Base-by-base conservation (phyloP, 1,140 invertebrate genomes). In the Meloidogyne exigua region DNA sequence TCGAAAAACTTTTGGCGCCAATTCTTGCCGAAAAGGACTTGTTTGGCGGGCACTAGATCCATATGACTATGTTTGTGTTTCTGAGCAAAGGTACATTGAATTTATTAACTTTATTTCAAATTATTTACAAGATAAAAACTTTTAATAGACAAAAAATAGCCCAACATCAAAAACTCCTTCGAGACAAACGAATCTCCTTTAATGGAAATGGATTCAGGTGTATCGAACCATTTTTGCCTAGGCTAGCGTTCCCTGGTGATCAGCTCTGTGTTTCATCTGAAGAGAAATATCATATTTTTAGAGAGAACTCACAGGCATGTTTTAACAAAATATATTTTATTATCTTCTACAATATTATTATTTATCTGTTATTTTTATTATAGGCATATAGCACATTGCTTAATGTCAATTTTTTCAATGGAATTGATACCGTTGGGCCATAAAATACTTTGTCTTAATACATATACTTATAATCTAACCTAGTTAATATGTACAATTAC, bases 21-120 rank as follows among this genome's bases (percentile, higher is more conserved):
- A 84, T 71, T 25, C 76, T 44, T 84, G 83, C 32, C 36, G 68
- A 67, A 68, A 62, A 5, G 83, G 84, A 0, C 42, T 57, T 23
- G 72, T 83, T 32, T 84, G 83, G 83, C 42, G 83, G 21, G 69
- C 75, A 15, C 67, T 84, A 3, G 83, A 84, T 49, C 70, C 70
- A n/a, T 86, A 84, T 66, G 83, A 84, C 72, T 84, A 82, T 66
- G 77, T 86, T 32, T 84, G 83, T 73, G 81, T 84, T 7, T 66
- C 77, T n/a, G 77, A 71, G 0, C 23, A 68, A 25, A 84, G 82
- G 82, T 87, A 39, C 7, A n/a, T 1, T 13, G 11, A 15, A 9
- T 12, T 36, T 32, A 13, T n/a, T 66, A 26, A 21, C 4, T 7
- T 44, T 23, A 7, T 42, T 26, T 32, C 15, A 25, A 26, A 1